These are phyloP conservation scores for Taxidea taxus DNA, from an alignment of 2,113 vertebrate species.

Conservation along the genomic window DNA sequence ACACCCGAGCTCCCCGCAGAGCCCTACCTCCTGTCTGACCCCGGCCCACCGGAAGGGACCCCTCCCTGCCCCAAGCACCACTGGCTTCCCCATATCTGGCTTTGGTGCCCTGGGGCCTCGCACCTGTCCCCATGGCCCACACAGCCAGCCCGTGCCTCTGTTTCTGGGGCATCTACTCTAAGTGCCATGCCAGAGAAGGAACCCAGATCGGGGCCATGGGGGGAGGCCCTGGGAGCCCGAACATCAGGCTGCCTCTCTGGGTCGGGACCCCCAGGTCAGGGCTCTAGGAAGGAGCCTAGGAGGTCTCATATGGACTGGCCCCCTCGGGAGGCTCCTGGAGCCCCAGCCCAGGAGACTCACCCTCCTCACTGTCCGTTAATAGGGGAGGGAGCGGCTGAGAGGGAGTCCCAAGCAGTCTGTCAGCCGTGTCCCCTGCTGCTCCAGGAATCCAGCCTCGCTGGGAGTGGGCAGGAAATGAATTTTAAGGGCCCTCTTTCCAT, in stretches of 20 bases:
- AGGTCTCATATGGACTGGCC: neutral
- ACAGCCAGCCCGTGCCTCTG: too few relatives aligned
- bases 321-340: neutral
- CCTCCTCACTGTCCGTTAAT: rapidly evolving
- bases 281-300: neutral
- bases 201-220: neutral
- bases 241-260: neutral
- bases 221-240: neutral
- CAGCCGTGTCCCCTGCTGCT: neutral
- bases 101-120: neutral
- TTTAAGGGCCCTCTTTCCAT: neutral
- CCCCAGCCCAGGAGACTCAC: neutral
- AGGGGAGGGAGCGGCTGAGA: neutral
- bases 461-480: too few relatives aligned
- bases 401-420: too few relatives aligned
- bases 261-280: neutral
- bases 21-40: neutral
- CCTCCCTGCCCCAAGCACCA: neutral
- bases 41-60: neutral
- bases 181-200: neutral
- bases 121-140: neutral
- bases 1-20: neutral
- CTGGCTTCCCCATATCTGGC: neutral
- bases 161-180: neutral
- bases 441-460: neutral